These are phyloP conservation scores for Trichopria drosophilae DNA, from an alignment of 2,888 invertebrate genomes.

Conservation along the genomic window DNA sequence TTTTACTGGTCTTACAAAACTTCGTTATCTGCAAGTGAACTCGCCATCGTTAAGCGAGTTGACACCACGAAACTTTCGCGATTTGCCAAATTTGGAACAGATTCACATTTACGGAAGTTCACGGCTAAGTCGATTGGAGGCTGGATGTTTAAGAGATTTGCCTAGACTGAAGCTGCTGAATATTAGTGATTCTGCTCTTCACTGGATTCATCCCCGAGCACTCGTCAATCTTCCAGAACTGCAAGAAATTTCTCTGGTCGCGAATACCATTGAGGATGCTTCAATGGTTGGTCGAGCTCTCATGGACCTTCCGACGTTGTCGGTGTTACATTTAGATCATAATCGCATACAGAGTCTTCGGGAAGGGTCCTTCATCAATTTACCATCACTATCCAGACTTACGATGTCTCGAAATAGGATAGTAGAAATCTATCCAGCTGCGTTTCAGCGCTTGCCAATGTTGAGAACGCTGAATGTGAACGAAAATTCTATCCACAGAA, in stretches of 20 bases:
- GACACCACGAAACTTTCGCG: slow-evolving; percentile 70
- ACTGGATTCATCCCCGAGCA: slow-evolving; percentile 77
- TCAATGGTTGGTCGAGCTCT: slow-evolving; percentile 79
- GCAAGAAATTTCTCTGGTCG: slow-evolving; percentile 69
- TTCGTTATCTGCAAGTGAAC: slow-evolving; percentile 67
- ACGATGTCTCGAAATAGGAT: slow-evolving; percentile 74
- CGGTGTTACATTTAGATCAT: slow-evolving; percentile 70
- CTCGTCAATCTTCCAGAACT: slow-evolving; percentile 73
- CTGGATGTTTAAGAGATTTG: slow-evolving; percentile 72
- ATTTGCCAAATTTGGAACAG: slow-evolving; percentile 73
- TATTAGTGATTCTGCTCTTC: slow-evolving; percentile 75
- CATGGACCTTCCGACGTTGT: slow-evolving; percentile 74
- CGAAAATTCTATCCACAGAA: slow-evolving; percentile 73
- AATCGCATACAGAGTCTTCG: slow-evolving; percentile 73
- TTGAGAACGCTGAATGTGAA: slow-evolving; percentile 75
- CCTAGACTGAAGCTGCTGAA: slow-evolving; percentile 71
- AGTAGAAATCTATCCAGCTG: slow-evolving; percentile 75
- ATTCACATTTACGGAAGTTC: slow-evolving; percentile 74
- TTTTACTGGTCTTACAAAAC: slow-evolving; percentile 59
- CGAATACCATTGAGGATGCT: slow-evolving; percentile 77
- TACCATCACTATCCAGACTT: slow-evolving; percentile 70
- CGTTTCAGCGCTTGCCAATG: slow-evolving; percentile 77
- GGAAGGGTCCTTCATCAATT: slow-evolving; percentile 80
- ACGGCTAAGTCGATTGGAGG: slow-evolving; percentile 70
- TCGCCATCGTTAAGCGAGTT: slow-evolving; percentile 69